phyloP scores from a whole-genome alignment of 2,113 vertebrate genomes.

The Candoia aspera region DNA sequence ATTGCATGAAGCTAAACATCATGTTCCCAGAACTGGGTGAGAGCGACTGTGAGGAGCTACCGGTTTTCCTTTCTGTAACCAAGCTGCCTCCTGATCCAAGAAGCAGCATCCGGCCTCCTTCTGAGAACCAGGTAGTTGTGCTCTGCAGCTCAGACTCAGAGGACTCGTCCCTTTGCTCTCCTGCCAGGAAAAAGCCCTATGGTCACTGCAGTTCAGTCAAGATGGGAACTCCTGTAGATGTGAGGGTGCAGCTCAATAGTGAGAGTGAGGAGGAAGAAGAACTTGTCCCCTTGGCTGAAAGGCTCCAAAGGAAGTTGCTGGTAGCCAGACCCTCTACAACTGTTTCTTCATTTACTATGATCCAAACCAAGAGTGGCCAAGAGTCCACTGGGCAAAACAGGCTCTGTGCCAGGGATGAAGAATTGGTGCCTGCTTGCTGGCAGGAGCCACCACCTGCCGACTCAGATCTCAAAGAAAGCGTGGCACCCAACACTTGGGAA shows the following conservation, averaged over 20 bases:
- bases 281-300: slow-evolving; percentile 71
- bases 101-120: background rate
- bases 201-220: background rate
- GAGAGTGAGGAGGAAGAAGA: slow-evolving; percentile 77
- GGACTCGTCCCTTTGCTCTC: background rate
- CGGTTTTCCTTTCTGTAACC: slow-evolving; percentile 74
- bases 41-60: slow-evolving; percentile 75
- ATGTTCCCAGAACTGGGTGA: slow-evolving; percentile 48
- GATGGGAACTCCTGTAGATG: background rate
- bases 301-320: slow-evolving; percentile 68
- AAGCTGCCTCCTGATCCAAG: slow-evolving; percentile 24
- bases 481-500: background rate
- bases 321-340: background rate
- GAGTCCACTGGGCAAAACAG: background rate
- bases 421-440: accelerated
- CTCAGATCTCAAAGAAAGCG: background rate
- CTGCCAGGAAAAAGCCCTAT: background rate
- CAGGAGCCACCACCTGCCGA: background rate
- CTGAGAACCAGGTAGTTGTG: slow-evolving; percentile 9
- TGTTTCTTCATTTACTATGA: background rate
- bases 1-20: background rate
- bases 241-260: slow-evolving; percentile 72
- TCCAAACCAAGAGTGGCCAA: background rate
- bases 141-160: slow-evolving; percentile 36
- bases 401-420: background rate